These are phyloP conservation scores for Camponotus fellah DNA, from an alignment of 2,888 invertebrate species.

Conservation along the genomic window DNA sequence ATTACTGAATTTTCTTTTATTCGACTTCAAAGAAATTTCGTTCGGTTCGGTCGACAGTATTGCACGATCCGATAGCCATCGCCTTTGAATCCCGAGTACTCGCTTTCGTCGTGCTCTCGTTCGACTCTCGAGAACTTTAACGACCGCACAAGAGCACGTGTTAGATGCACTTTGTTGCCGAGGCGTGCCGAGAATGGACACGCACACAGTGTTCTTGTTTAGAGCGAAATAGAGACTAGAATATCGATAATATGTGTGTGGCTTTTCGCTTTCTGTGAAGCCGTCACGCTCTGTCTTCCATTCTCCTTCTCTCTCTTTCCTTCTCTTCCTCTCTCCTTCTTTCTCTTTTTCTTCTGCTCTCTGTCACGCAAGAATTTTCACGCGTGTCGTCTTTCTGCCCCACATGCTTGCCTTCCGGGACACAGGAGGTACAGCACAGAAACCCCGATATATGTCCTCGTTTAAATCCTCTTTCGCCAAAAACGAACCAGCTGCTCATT, in stretches of 20 bases:
- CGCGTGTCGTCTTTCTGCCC: slow-evolving; percentile 81
- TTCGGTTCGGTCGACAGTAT: slow-evolving; percentile 19
- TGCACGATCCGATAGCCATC: slow-evolving; percentile 33
- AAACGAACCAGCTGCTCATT: slow-evolving; percentile 27
- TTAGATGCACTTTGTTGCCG: slow-evolving; percentile 46
- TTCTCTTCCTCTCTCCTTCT: slow-evolving; percentile 53
- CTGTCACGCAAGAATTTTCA: slow-evolving; percentile 77
- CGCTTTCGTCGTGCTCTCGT: slow-evolving; percentile 24
- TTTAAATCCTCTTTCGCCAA: slow-evolving; percentile 30
- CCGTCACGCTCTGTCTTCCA: slow-evolving; percentile 47
- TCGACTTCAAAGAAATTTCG: slow-evolving; percentile 26
- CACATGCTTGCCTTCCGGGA: slow-evolving; percentile 85
- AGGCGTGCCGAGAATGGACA: slow-evolving; percentile 55
- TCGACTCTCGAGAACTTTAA: slow-evolving; percentile 41
- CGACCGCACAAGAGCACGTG: slow-evolving; percentile 53
- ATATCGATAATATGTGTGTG: slow-evolving; percentile 65
- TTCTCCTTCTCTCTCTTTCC: slow-evolving; percentile 16
- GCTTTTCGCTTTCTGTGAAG: slow-evolving; percentile 68
- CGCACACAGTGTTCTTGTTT: slow-evolving; percentile 46
- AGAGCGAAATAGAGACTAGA: slow-evolving; percentile 51
- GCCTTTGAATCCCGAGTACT: slow-evolving; percentile 20
- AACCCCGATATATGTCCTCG: slow-evolving; percentile 42
- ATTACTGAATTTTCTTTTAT: slow-evolving; percentile 14
- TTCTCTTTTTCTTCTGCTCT: slow-evolving; percentile 62
- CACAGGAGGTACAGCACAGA: slow-evolving; percentile 84